A percentile compares a stretch with the other conserved stretches of the same genome.
Conservation (phyloP, 1,140 invertebrate genomes). For the Leptopilina boulardi region DNA sequence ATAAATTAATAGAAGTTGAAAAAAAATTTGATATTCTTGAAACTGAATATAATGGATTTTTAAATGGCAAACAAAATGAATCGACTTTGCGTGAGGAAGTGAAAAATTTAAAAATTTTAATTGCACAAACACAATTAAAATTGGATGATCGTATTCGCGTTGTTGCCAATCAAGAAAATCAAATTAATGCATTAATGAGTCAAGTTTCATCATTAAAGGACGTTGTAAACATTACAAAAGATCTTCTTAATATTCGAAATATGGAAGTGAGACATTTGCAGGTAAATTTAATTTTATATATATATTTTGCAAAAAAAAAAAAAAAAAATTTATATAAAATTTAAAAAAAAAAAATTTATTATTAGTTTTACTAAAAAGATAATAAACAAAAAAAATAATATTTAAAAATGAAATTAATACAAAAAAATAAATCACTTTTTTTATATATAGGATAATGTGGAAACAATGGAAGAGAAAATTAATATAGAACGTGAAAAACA, state of each 20-base stretch:
- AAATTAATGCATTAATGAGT: constrained; percentile 82
- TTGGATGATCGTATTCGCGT: constrained; percentile 61
- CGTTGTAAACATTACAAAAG: constrained; percentile 85
- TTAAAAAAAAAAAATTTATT: constrained; percentile 21
- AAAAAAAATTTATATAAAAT: constrained; percentile 11
- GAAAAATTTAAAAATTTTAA: constrained; percentile 62
- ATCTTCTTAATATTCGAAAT: constrained; percentile 85
- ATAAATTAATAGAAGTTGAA: constrained; percentile 61
- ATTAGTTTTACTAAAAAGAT: too few relatives aligned
- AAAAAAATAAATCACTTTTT: constrained; percentile 36
- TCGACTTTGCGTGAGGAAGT: constrained; percentile 55
- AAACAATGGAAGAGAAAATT: constrained; percentile 83
- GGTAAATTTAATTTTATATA: constrained; percentile 62
- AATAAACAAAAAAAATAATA: constrained; percentile 32
- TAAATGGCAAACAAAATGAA: constrained; percentile 51
- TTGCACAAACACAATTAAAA: constrained; percentile 61
- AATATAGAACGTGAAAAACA: constrained; percentile 83
- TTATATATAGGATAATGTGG: constrained; percentile 78
- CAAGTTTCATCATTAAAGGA: constrained; percentile 86
- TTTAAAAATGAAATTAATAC: constrained; percentile 19
- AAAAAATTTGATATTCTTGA: constrained; percentile 59
- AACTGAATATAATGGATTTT: constrained; percentile 33
- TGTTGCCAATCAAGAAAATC: constrained; percentile 81
- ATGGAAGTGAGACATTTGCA: constrained; percentile 86
- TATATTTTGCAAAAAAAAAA: neutral